Percentiles rank a stretch among this genome's conserved stretches.
Conservation (phyloP, 2,113 vertebrate species). For the Orthonyx spaldingii region DNA sequence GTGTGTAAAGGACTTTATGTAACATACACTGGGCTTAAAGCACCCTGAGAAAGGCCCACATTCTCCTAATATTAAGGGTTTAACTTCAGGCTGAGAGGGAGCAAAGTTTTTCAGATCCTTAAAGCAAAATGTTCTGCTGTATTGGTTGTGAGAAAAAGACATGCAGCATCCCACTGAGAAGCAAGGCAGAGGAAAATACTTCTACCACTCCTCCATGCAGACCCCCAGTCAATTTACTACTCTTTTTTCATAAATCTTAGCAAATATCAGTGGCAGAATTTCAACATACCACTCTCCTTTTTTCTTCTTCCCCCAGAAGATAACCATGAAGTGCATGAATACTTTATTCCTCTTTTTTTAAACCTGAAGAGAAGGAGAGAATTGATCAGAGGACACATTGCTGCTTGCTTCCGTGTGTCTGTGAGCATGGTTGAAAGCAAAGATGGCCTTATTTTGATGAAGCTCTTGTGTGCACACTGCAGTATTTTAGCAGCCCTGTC, state of each 20-base stretch:
- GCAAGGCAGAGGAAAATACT: background rate
- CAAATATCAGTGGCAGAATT: background rate
- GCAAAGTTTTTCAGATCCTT: background rate
- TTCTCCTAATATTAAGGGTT: background rate
- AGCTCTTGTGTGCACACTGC: background rate
- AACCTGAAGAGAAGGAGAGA: background rate
- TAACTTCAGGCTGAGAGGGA: constrained; percentile 9
- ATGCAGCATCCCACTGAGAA: background rate
- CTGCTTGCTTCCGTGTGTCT: background rate
- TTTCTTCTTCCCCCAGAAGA: background rate
- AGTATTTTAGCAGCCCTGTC: background rate
- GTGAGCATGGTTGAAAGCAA: background rate
- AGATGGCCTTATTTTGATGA: background rate
- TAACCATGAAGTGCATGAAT: background rate
- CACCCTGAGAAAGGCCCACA: background rate
- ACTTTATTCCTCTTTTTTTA: background rate
- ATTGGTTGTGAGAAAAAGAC: background rate
- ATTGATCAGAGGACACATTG: background rate
- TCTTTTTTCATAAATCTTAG: background rate
- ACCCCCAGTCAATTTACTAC: background rate
- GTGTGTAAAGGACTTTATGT: constrained; percentile 13
- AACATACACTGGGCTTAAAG: background rate
- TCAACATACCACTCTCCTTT: background rate
- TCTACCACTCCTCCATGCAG: background rate
- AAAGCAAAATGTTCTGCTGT: background rate